A percentile compares a stretch with the other conserved stretches of the same genome.
Evolutionary conservation across 2,888 invertebrate genomes (phyloP).

Genomic region (Cylloceria caligata): DNA sequence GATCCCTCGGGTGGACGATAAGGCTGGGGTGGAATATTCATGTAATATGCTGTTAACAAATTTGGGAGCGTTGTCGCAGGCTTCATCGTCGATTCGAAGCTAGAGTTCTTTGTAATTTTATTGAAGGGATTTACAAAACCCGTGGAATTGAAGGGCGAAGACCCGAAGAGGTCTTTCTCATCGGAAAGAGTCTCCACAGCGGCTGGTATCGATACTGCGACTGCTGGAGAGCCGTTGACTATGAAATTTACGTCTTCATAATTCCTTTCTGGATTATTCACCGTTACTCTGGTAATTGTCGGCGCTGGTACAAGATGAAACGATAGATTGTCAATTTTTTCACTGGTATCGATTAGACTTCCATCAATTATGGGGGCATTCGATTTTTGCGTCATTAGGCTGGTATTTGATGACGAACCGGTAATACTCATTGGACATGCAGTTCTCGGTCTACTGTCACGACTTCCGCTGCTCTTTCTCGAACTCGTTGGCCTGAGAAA

Average conservation of each 20-base stretch:
- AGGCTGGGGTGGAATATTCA: conserved; percentile 42
- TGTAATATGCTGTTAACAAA: conserved; percentile 60
- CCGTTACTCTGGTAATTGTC: conserved; percentile 3
- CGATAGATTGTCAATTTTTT: neutral
- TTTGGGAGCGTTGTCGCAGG: conserved; percentile 54
- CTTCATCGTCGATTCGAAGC: conserved; percentile 46
- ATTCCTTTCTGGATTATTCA: conserved; percentile 56
- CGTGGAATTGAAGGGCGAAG: conserved; percentile 82
- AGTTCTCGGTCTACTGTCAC: conserved; percentile 67
- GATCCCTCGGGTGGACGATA: conserved; percentile 52
- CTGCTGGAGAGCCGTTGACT: neutral
- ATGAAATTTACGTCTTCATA: conserved; percentile 71
- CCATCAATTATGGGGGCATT: conserved; percentile 74
- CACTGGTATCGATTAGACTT: conserved; percentile 74
- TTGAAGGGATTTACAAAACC: conserved; percentile 82
- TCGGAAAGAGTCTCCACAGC: conserved; percentile 58
- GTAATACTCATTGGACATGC: conserved; percentile 58
- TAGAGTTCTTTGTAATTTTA: conserved; percentile 43
- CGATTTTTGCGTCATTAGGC: conserved; percentile 70
- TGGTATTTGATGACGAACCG: conserved; percentile 71
- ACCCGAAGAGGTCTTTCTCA: conserved; percentile 83
- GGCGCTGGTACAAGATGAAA: conserved; percentile 28
- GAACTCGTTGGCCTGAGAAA: conserved; percentile 84
- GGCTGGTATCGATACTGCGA: too few species aligned
- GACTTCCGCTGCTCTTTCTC: conserved; percentile 74